These are phyloP conservation scores for Eulacestoma nigropectus DNA, from an alignment of 2,113 vertebrate species.

Conservation along the genomic window DNA sequence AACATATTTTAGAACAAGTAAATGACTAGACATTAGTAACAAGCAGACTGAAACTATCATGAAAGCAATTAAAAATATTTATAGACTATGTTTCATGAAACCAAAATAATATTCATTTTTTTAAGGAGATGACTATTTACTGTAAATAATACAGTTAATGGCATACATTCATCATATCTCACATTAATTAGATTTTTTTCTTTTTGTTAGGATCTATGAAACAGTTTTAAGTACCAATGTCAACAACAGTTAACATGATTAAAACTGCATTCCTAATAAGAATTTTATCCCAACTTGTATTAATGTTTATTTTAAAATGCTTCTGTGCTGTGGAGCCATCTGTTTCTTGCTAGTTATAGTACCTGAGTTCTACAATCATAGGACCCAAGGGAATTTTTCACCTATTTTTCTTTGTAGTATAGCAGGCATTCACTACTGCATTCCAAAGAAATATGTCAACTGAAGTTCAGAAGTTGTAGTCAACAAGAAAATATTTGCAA, in stretches of 20 bases:
- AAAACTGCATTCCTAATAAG: slow-evolving; percentile 70
- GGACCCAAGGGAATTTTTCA: slow-evolving; percentile 59
- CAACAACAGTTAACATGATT: slow-evolving; percentile 73
- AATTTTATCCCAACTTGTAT: slow-evolving; percentile 67
- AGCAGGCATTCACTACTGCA: slow-evolving; percentile 37
- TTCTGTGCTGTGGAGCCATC: slow-evolving; percentile 65
- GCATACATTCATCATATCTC: slow-evolving; percentile 50
- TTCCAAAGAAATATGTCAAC: slow-evolving; percentile 62
- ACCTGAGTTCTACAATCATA: slow-evolving; percentile 56
- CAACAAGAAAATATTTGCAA: neutral
- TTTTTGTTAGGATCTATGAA: slow-evolving; percentile 40
- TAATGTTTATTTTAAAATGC: slow-evolving; percentile 76
- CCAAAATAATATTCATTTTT: slow-evolving; percentile 49
- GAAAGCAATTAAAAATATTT: slow-evolving; percentile 70
- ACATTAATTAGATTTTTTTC: slow-evolving; percentile 61
- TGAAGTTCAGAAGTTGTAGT: slow-evolving; percentile 33
- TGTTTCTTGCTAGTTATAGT: slow-evolving; percentile 63
- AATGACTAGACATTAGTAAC: slow-evolving; percentile 40
- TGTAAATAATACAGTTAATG: slow-evolving; percentile 67
- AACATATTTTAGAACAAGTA: slow-evolving; percentile 50
- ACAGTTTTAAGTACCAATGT: slow-evolving; percentile 63
- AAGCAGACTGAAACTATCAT: slow-evolving; percentile 58
- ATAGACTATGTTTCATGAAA: slow-evolving; percentile 54
- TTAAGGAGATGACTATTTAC: slow-evolving; percentile 52
- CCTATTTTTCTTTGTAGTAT: slow-evolving; percentile 58